Base-by-base conservation (phyloP, 2,113 vertebrate genomes). In the Antechinus stuartii region DNA sequence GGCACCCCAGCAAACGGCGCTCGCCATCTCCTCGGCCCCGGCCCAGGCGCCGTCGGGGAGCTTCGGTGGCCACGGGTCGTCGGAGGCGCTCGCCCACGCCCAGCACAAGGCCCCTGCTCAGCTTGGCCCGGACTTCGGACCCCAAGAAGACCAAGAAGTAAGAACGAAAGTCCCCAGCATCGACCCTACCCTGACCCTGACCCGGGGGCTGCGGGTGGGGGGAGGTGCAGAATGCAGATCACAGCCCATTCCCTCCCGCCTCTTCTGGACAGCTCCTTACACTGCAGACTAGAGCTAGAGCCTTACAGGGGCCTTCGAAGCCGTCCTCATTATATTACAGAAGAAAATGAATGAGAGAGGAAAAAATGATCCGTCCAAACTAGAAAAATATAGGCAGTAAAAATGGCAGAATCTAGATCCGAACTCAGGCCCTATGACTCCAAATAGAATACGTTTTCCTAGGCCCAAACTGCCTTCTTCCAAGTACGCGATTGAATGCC, bases 271-370 rank as follows among this genome's bases (percentile, higher is more conserved):
- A n/a, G 30, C 30, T 76, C 61, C 61, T 68, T 6, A n/a, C 14
- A 3, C 61, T 7, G 61, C 6, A 7, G 11, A 16, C 12, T 2
- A n/a, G 61, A 6, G 61, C 61, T 35, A 14, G 12, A 61, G 14
- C 57, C 27, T 1, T 4, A 0, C 0, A 2, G 57, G 11, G 54
- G 3, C 3, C 19, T 19, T 22, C 3, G 23, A 24, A 55, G 54
- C 54, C 54, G 50, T 1, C 25, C 55, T 57, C 56, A 2, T 19
- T 35, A 68, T 35, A n/a, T 68, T 68, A 68, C 30, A 68, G 61
- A 68, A 68, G 2, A 35, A 35, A 68, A 14, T 30, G 27, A 61
- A 61, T 30, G 26, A 12, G 57, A 61, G 57, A 35, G 3, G 30
- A 26, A 12, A 47, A 68, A 68, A 35, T 7, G 4, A 68, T 30